Base-by-base conservation (phyloP, 1,140 invertebrate species). In the Hyposmocoma kahamanoa region DNA sequence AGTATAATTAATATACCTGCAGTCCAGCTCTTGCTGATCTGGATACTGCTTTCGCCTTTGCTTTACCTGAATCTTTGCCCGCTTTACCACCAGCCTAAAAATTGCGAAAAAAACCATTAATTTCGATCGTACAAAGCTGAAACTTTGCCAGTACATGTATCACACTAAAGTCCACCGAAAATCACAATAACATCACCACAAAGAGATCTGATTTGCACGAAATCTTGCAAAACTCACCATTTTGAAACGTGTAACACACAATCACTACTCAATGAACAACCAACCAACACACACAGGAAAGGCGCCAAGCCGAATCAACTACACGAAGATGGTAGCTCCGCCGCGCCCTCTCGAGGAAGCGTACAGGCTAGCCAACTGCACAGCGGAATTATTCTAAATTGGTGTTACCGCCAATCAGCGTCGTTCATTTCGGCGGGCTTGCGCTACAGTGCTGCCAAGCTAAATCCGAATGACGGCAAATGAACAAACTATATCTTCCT, bases 51-150 rank as follows among this genome's bases (percentile, higher is more conserved):
- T 99, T 99, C 41, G 97, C 96, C 89, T 99, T 99, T n/a, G 97
- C 95, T 90, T 99, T 99, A 72, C 98, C 98, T 42, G 97, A 98
- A 90, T 99, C 97, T 90, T 99, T 99, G 74, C 98, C 98, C 87
- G 98, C 97, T 94, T 99, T 99, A 78, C 98, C 98, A 78, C 97
- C 97, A 92, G 97, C 97, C 97, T 95, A 86, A 81, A 87, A 87
- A 86, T 84, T 63, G 47, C 62, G 67, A 82, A 87, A 84, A 78
- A 71, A 47, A 56, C 64, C 19, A 73, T 86, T 84, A 84, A 83
- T 75, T 86, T 87, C 77, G n/a, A 59, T 79, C 68, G 56, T 75
- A 77, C 76, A 50, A 53, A 58, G 64, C 45, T 84, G 78, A 84
- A 86, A 87, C 77, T 87, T 85, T 48, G 73, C 68, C 74, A 86